Evolutionary conservation across 1,140 invertebrate genomes (phyloP), one percentile per base, ranked within the genome.

Genomic region (Zaprionus capensis): DNA sequence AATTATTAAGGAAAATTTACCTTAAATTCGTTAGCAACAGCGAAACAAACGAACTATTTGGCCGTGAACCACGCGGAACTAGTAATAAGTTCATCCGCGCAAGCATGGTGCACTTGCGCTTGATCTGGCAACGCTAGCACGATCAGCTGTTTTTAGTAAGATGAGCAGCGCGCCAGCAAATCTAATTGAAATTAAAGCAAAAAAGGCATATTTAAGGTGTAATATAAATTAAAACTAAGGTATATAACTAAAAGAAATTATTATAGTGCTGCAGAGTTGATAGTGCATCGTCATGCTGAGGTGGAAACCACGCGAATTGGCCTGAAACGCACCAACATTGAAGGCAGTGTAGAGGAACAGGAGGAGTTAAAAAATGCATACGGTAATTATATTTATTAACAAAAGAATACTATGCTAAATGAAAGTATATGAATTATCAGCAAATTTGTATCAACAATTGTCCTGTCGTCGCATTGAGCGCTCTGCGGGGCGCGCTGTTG

Each of bases 391-490:
- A 7, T 26, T 5, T 36, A 15, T n/a, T 38, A n/a, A 7, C 15
- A 20, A 20, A 26, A 11, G 2, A 44, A 38, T 12, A 1, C 17
- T 55, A 22, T 56, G 17, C 59, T 58, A n/a, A 24, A 24, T 49
- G 9, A 3, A n/a, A 26, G 46, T 46, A 34, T 26, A 5, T 67
- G n/a, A 24, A 24, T 11, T 51, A 71, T 1, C 24, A 92, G 91
- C 77, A 5, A 65, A 77, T 22, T 61, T 92, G 22, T 56, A 71
- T 5, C 59, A 26, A 5, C 79, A 85, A 20, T 41, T 92, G 4
- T 92, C 83, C 5, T 46, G 59, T 44, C 69, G 81, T 1, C 88
- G 91, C 0, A 86, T 91, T 34, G 91, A 92, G 22, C 72, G 90
- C 4, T 41, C 80, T 15, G 72, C 57, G 7, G 91, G 91, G 15